Base-by-base conservation (phyloP, 2,888 invertebrate species). In the Augochlorella aurata region DNA sequence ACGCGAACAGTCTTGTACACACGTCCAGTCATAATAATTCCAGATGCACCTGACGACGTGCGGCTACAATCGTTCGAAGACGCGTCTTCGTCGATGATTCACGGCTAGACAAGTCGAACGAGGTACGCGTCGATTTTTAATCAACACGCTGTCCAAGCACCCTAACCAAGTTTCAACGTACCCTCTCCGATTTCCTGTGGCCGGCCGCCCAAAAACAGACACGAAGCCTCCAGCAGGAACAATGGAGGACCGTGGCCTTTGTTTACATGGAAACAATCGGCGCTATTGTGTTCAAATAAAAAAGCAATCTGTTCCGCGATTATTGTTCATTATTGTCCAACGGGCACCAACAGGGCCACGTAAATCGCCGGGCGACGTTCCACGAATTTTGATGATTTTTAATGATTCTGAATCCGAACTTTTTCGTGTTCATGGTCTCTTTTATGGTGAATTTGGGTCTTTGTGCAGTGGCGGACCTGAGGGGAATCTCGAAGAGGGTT, bases 61-160 rank as follows among this genome's bases (percentile, higher is more conserved):
- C 65, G 50, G 24, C 54, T 63, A 47, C 68, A 63, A 29, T 75
- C 45, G 14, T 58, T 45, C 67, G 71, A 61, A 69, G 70, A 79
- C 58, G 49, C 74, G 73, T 78, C 79, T 58, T 44, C 24, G 21
- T 5, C 69, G 52, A 45, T 85, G 89, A 89, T 68, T 88, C 86
- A 87, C 72, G 71, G 66, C 61, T 82, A 76, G 68, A 78, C 79
- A 63, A 79, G 24, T 73, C 63, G 77, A 75, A 72, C 74, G 84
- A 74, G 84, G 81, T 71, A 83, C 65, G 81, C 74, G 74, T 81
- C 77, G 82, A 78, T 77, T 74, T 74, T 80, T 75, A 78, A 77
- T 75, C 58, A 45, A 21, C 67, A 29, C 50, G 78, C 72, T 49
- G 68, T 82, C 77, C 45, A 70, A 29, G 54, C 68, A n/a, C 7